Evolutionary conservation across 2,888 invertebrate genomes (phyloP), one percentile per base, ranked within the genome.

Genomic region (Acronicta psi): DNA sequence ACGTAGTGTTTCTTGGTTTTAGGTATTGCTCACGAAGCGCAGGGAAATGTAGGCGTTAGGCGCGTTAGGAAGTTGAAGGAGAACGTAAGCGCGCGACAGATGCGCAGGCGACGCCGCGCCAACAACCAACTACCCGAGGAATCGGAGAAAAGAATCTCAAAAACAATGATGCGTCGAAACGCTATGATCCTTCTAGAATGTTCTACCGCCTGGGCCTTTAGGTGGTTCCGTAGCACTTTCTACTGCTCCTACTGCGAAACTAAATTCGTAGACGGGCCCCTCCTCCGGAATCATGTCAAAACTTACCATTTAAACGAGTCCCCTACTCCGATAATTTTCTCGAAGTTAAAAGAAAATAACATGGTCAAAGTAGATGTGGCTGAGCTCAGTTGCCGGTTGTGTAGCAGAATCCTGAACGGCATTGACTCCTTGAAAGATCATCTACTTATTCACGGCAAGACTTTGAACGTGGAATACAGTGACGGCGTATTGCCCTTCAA

Each of bases 201-300:
- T 75, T 92, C 93, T 2, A 92, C 93, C 0, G 92, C 91, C 0
- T 94, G 92, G 93, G 88, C 94, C 0, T 94, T 94, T 54, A 83
- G 93, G 43, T 94, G 92, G 91, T 93, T 86, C 59, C 89, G 87
- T 34, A 89, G 88, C 63, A 82, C 87, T 1, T 94, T 91, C 59
- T 93, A 83, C 66, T 94, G 94, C 63, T 89, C 91, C 0, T 93
- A 93, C 61, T 94, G 94, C 43, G 90, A 92, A 29, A 56, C 58
- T 0, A 92, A 89, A 69, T 90, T 88, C 55, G 82, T 89, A 0
- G 93, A 93, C 47, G 79, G 86, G 4, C 68, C 78, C 1, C 71
- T 83, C 0, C 68, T 94, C 10, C 83, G 89, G 9, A 77, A 82
- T 11, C 94, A 93, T 41, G 83, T 93, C 0, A 68, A 69, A 50